These are phyloP conservation scores for Meriones unguiculatus DNA, from an alignment of 2,113 vertebrate genomes.

Conservation along the genomic window DNA sequence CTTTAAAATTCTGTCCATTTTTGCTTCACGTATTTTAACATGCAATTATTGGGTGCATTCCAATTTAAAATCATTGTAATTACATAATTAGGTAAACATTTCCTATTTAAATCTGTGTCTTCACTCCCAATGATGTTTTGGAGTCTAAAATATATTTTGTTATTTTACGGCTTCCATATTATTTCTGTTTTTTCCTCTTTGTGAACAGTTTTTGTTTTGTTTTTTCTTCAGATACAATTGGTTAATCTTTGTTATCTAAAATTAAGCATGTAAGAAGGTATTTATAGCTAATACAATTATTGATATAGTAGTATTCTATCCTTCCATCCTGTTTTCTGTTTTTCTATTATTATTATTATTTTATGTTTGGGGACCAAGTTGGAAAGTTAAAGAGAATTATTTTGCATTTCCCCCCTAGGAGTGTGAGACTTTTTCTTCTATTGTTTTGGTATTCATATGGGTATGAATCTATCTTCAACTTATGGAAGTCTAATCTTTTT, in stretches of 20 bases:
- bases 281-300: conserved; percentile 49
- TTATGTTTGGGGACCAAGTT: background rate
- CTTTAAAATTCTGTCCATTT: conserved; percentile 5
- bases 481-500: conserved; percentile 53
- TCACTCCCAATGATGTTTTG: conserved; percentile 35
- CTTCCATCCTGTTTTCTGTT: background rate
- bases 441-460: conserved; percentile 31
- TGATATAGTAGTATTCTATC: background rate
- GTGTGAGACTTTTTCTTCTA: conserved; percentile 47
- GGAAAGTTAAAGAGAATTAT: background rate
- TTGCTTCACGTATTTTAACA: conserved; percentile 36
- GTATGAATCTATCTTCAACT: background rate
- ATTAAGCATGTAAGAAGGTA: background rate
- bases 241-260: conserved; percentile 32
- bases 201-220: background rate
- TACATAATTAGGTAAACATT: conserved; percentile 13
- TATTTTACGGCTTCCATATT: background rate
- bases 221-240: background rate
- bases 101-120: background rate
- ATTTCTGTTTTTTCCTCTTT: conserved; percentile 46
- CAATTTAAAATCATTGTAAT: conserved; percentile 21
- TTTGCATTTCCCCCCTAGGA: background rate
- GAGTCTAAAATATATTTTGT: background rate
- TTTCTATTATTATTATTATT: background rate
- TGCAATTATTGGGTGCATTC: background rate